Evolutionary conservation across 2,797 vertebrate species (phyloP).

Genomic region (Cynodonichthys magdalenae): DNA sequence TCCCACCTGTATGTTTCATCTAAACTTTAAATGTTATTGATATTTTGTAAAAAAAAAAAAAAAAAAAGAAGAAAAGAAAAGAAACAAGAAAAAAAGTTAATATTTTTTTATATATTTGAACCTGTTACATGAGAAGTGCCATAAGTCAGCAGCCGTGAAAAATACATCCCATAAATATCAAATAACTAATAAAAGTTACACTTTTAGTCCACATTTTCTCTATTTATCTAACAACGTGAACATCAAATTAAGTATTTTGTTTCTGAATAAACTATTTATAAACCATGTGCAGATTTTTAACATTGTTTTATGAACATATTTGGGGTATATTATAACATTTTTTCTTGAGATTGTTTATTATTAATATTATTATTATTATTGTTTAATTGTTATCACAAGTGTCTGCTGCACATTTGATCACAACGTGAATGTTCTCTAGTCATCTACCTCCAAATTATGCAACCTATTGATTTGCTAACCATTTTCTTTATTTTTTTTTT

Average conservation of each 20-base stretch:
- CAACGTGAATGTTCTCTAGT: not conserved
- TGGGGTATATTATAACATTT: not conserved
- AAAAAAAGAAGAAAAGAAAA: no score
- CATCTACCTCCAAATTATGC: conserved; percentile 4
- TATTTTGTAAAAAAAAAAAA: no score
- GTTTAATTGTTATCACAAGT: conserved; percentile 6
- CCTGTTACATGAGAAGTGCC: no score
- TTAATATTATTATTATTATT: no score
- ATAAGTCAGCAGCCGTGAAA: not conserved
- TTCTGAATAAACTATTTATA: conserved; percentile 14
- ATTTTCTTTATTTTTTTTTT: not conserved
- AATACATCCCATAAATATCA: not conserved
- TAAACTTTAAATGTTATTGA: no score
- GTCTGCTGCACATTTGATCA: conserved; percentile 20
- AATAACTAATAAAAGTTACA: not conserved
- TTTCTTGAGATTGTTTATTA: conserved; percentile 17
- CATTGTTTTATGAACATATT: conserved; percentile 19
- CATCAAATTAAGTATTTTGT: conserved; percentile 20
- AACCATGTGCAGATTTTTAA: conserved; percentile 1
- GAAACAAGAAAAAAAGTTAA: no score
- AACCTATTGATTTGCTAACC: conserved; percentile 20
- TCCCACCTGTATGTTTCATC: no score
- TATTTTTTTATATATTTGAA: no score
- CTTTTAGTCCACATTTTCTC: not conserved
- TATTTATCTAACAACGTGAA: conserved; percentile 3